Conservation (phyloP, 2,888 invertebrate species). For the Gasteruption jaculator region DNA sequence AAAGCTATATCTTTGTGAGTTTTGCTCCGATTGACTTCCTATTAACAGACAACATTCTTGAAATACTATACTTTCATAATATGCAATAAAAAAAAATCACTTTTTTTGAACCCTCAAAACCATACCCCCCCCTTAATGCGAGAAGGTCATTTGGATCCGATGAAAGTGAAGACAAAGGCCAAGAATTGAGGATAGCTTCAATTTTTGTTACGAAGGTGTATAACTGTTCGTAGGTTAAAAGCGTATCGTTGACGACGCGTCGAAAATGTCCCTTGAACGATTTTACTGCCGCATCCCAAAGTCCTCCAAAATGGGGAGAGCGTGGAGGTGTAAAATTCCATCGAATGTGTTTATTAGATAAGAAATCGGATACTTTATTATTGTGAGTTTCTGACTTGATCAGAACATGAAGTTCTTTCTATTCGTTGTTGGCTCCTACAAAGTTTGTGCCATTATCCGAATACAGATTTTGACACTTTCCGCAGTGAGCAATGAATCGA, state of each 20-base stretch:
- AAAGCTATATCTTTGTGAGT: too few relatives aligned
- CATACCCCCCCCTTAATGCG: too few relatives aligned
- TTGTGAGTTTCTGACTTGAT: background rate
- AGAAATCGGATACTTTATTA: background rate
- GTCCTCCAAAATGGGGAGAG: constrained; percentile 29
- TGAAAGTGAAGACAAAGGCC: constrained; percentile 16
- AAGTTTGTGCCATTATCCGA: too few relatives aligned
- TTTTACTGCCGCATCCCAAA: too few relatives aligned
- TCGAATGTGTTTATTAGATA: constrained; percentile 16
- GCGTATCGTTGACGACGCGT: constrained; percentile 19
- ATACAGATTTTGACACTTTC: constrained; percentile 25
- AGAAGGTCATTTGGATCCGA: constrained; percentile 16
- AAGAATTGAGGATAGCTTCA: too few relatives aligned
- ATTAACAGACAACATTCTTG: too few relatives aligned
- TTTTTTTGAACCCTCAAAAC: too few relatives aligned
- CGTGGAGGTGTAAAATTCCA: constrained; percentile 31
- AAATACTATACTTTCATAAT: too few relatives aligned
- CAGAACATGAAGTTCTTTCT: constrained; percentile 20
- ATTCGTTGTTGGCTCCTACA: constrained; percentile 27
- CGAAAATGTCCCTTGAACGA: constrained; percentile 25
- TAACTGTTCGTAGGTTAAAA: constrained; percentile 26
- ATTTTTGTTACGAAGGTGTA: constrained; percentile 17
- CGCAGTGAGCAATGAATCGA: constrained; percentile 34
- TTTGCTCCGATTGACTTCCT: too few relatives aligned
- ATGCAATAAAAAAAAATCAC: too few relatives aligned